A percentile compares a stretch with the other conserved stretches of the same genome.
Evolutionary conservation across 2,113 vertebrate species (phyloP).

Genomic region (Clupea harengus): DNA sequence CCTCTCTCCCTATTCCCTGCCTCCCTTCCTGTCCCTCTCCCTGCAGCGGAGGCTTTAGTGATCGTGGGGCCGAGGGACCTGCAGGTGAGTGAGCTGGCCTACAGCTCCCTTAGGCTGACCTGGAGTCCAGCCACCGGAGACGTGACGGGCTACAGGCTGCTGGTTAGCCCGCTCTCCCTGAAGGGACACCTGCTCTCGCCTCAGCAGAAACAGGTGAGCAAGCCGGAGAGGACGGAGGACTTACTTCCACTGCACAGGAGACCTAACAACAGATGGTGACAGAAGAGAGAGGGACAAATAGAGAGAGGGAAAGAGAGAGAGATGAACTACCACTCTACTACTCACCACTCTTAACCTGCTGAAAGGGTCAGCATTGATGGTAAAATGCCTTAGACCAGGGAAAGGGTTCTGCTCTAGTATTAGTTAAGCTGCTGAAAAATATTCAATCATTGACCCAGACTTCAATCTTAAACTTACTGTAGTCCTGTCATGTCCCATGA

Average conservation of each 20-base stretch:
- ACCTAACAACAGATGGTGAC: background rate
- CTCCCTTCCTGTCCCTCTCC: background rate
- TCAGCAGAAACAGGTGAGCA: slow-evolving; percentile 72
- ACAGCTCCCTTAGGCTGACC: slow-evolving; percentile 77
- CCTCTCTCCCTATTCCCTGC: background rate
- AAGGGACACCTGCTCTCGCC: slow-evolving; percentile 44
- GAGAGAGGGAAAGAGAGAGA: background rate
- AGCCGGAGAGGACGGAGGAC: background rate
- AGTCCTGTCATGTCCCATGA: background rate
- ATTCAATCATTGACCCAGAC: background rate
- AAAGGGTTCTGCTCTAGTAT: background rate
- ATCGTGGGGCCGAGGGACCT: slow-evolving; percentile 75
- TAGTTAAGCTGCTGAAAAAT: background rate
- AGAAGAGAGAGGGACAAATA: background rate
- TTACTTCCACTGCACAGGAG: background rate
- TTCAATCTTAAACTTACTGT: background rate
- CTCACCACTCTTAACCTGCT: background rate
- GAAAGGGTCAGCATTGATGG: background rate
- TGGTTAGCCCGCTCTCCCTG: slow-evolving; percentile 64
- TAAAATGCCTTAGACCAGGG: background rate
- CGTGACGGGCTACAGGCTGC: slow-evolving; percentile 73
- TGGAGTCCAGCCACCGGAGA: slow-evolving; percentile 81
- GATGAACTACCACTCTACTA: background rate
- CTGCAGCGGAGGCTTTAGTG: slow-evolving; percentile 61
- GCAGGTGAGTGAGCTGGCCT: slow-evolving; percentile 69